A percentile compares a stretch with the other conserved stretches of the same genome.
Evolutionary conservation across 2,888 invertebrate species (phyloP).

Genomic region (Terebella lapidaria): DNA sequence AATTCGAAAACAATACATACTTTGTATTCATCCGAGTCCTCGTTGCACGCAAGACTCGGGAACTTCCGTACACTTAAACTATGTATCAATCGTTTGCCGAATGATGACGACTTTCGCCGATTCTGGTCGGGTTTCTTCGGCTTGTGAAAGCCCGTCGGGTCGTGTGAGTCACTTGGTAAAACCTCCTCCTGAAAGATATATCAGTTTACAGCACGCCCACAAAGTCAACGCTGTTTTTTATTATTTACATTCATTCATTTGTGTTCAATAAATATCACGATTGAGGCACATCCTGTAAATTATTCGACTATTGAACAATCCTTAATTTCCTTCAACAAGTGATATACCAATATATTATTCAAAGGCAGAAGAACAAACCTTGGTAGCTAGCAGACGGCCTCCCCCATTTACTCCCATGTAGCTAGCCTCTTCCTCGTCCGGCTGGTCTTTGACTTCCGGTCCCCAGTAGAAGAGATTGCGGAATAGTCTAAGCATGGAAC

Average conservation of each 20-base stretch:
- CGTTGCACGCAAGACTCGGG: background rate
- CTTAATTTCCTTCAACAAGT: no score
- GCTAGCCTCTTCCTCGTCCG: background rate
- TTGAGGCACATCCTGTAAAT: no score
- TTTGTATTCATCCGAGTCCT: conserved; percentile 2
- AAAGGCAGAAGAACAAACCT: no score
- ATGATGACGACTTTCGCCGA: background rate
- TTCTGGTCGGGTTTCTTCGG: background rate
- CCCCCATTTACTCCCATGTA: background rate
- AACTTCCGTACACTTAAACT: background rate
- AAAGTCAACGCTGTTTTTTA: no score
- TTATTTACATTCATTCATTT: background rate
- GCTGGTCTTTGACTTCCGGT: background rate
- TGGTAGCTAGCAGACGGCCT: background rate
- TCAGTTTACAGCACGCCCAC: no score
- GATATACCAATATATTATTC: background rate
- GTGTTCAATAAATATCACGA: background rate
- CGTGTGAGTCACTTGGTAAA: no score
- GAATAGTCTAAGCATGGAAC: conserved; percentile 20
- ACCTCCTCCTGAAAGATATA: no score
- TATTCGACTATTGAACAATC: no score
- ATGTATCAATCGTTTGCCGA: background rate
- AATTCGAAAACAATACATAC: no score
- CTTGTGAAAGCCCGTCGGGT: background rate
- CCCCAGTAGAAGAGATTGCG: conserved; percentile 5